These are phyloP conservation scores for Aleiodes leptofemur DNA, from an alignment of 2,888 invertebrate genomes.

Conservation along the genomic window DNA sequence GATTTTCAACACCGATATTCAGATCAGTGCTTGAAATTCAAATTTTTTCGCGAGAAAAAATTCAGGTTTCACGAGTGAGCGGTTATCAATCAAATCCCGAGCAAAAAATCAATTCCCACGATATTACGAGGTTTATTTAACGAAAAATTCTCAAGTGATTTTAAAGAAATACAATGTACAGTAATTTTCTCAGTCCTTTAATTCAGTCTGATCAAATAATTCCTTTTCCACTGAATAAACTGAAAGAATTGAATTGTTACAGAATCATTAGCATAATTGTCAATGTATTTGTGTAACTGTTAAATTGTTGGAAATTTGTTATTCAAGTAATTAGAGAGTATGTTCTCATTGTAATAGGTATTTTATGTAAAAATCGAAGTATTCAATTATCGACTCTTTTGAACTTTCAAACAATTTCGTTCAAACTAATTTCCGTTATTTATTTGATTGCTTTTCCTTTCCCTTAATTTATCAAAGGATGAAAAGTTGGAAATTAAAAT, in stretches of 20 bases:
- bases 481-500: no score
- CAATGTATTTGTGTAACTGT: background rate
- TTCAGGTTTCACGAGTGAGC: background rate
- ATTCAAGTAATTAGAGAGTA: background rate
- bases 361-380: background rate
- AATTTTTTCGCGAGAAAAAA: background rate
- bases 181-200: no score
- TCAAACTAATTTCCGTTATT: background rate
- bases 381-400: background rate
- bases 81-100: background rate
- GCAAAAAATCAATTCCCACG: background rate
- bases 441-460: no score
- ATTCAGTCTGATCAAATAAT: no score
- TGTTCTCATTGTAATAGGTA: background rate
- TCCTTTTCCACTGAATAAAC: no score
- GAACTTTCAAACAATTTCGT: background rate
- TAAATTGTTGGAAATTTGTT: background rate
- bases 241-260: no score
- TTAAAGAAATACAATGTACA: no score
- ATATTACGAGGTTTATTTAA: no score
- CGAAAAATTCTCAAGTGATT: no score
- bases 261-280: no score
- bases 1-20: constrained; percentile 16
- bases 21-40: background rate
- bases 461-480: background rate